Conservation (phyloP, 2,888 invertebrate genomes). For the Sphinx pinastri region DNA sequence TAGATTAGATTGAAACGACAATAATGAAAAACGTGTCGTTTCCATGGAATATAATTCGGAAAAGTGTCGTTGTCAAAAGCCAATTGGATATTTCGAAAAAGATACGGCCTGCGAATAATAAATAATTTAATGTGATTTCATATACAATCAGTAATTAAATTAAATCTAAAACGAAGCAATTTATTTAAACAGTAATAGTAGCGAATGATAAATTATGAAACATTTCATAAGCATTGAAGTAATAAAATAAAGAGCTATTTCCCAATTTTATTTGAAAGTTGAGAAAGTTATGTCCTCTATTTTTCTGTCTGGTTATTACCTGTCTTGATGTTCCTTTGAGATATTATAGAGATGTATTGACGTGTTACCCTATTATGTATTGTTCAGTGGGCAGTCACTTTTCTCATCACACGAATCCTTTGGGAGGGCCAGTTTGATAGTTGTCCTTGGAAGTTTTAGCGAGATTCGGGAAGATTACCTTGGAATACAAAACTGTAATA, state of each 20-base stretch:
- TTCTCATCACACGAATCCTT: constrained; percentile 33
- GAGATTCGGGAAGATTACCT: constrained; percentile 11
- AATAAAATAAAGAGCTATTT: constrained; percentile 1
- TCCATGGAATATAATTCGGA: constrained; percentile 1
- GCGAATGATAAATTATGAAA: not conserved
- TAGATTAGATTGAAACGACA: not conserved
- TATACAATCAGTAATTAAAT: not conserved
- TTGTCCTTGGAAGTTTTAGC: constrained; percentile 26
- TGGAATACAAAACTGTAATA: constrained; percentile 28
- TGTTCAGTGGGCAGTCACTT: constrained; percentile 34
- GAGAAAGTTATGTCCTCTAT: constrained; percentile 4
- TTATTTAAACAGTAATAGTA: no score
- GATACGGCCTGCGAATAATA: not conserved
- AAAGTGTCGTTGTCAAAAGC: constrained; percentile 2
- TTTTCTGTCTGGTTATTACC: constrained; percentile 20
- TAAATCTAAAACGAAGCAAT: no score
- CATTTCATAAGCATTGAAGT: not conserved
- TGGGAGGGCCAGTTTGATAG: constrained; percentile 28
- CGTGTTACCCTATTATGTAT: constrained; percentile 34
- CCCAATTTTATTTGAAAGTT: constrained; percentile 1
- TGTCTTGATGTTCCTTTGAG: constrained; percentile 15
- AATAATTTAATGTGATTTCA: not conserved
- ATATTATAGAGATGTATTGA: constrained; percentile 12
- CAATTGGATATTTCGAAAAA: not conserved
- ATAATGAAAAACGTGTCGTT: constrained; percentile 27